Base-by-base conservation (phyloP, 2,797 vertebrate genomes). In the Lutjanus campechanus region DNA sequence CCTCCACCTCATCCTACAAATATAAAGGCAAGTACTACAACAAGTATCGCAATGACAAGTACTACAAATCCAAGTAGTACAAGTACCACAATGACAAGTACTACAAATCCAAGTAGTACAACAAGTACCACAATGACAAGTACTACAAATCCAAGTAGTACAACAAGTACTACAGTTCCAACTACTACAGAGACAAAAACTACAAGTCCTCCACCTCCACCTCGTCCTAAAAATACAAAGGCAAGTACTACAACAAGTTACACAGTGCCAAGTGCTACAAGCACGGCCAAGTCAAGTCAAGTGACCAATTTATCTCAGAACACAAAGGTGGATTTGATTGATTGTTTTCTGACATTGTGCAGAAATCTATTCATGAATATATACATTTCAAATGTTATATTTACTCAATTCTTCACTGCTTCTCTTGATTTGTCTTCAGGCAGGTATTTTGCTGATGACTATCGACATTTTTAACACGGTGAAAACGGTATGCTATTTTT, bases 381-480 rank as follows among this genome's bases (percentile, higher is more conserved):
- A 13, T 56, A 5, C 51, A 64, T 1, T 11, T 9, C 0, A 43
- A 8, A 0, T 11, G 11, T 36, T 40, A 61, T n/a, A n/a, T 56
- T 55, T 7, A 61, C 25, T 40, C 8, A 58, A 16, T 8, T 72
- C 5, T 16, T 67, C 1, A 7, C 11, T 66, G 8, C 64, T 41
- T 75, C 25, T 63, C 9, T 73, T 17, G 8, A 25, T 36, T 69
- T 68, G 22, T n/a, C 54, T 56, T 50, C 29, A 83, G 82, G 9
- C 0, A 25, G 60, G 1, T 7, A 2, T 7, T 41, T 2, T 0
- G 1, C 1, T 12, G 46, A 66, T 66, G 11, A 12, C 2, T 16
- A 1, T 22, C 0, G 3, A 15, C 36, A 0, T 20, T 64, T 10
- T 65, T 1, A 36, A 2, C 0, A 4, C 4, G 4, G 29, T 60